These are phyloP conservation scores for Caenorhabditis sp. DNA, from an alignment of 2,888 invertebrate genomes.

Conservation along the genomic window DNA sequence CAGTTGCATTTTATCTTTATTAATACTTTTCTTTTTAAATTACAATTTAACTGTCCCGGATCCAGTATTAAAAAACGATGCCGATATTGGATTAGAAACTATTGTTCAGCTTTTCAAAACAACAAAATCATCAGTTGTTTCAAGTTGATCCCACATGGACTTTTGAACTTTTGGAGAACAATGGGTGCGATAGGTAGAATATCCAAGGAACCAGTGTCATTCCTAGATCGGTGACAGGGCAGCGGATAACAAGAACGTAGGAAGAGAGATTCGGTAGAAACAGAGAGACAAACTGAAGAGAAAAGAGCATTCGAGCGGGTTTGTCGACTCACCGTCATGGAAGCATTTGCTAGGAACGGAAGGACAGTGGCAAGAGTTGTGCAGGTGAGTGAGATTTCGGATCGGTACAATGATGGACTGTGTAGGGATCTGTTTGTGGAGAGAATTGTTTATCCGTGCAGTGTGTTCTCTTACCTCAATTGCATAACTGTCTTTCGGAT, in stretches of 20 bases:
- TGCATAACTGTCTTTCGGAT: not conserved
- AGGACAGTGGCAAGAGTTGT: constrained; percentile 5
- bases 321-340: constrained; percentile 5
- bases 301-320: not conserved
- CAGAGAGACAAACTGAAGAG: not conserved
- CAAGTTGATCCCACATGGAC: not conserved
- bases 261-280: not conserved
- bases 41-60: too few species aligned
- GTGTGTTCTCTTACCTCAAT: not conserved
- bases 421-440: not conserved
- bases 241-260: constrained; percentile 8
- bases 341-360: constrained; percentile 14
- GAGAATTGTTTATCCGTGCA: too few species aligned
- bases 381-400: constrained; percentile 6
- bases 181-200: constrained; percentile 18
- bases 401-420: not conserved
- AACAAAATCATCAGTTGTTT: not conserved
- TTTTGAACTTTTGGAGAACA: constrained; percentile 3
- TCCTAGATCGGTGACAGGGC: not conserved
- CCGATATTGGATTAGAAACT: too few species aligned
- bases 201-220: constrained; percentile 15
- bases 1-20: too few species aligned
- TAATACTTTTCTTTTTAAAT: too few species aligned
- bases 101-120: too few species aligned
- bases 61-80: too few species aligned